phyloP scores from a whole-genome alignment of 1,140 invertebrate species.

The Elymnias hypermnestra region DNA sequence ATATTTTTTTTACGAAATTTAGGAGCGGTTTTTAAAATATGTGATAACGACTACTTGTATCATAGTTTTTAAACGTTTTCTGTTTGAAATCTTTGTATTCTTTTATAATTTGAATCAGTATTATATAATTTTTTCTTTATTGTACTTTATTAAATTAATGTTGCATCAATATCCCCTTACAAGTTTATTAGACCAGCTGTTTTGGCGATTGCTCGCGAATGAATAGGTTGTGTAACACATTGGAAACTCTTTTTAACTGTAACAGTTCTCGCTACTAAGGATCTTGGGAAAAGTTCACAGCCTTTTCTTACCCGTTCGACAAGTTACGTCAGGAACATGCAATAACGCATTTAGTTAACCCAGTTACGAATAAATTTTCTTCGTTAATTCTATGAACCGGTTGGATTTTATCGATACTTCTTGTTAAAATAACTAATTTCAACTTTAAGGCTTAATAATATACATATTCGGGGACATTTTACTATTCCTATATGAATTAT shows the following conservation, averaged over 20 bases:
- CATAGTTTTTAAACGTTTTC: too few relatives aligned
- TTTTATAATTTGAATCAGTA: too few relatives aligned
- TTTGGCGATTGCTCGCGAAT: background rate
- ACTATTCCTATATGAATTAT: too few relatives aligned
- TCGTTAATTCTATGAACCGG: constrained; percentile 3
- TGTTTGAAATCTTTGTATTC: too few relatives aligned
- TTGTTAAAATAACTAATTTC: too few relatives aligned
- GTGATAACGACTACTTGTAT: too few relatives aligned
- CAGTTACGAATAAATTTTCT: constrained; percentile 7
- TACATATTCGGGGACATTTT: too few relatives aligned
- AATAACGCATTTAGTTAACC: constrained; percentile 19
- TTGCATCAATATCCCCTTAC: too few relatives aligned
- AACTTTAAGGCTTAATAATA: too few relatives aligned
- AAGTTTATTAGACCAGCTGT: too few relatives aligned
- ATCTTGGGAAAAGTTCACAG: constrained; percentile 12
- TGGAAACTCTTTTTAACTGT: background rate
- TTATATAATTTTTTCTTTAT: too few relatives aligned
- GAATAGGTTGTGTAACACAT: background rate
- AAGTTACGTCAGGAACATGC: constrained; percentile 10
- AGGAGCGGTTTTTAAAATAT: background rate
- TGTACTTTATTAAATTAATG: too few relatives aligned
- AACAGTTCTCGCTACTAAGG: background rate
- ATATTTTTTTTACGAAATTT: background rate
- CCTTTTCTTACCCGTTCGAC: constrained; percentile 4
- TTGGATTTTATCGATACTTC: constrained; percentile 4